These are phyloP conservation scores for Leptarthrus brevirostris DNA, from an alignment of 2,888 invertebrate genomes.

Conservation along the genomic window DNA sequence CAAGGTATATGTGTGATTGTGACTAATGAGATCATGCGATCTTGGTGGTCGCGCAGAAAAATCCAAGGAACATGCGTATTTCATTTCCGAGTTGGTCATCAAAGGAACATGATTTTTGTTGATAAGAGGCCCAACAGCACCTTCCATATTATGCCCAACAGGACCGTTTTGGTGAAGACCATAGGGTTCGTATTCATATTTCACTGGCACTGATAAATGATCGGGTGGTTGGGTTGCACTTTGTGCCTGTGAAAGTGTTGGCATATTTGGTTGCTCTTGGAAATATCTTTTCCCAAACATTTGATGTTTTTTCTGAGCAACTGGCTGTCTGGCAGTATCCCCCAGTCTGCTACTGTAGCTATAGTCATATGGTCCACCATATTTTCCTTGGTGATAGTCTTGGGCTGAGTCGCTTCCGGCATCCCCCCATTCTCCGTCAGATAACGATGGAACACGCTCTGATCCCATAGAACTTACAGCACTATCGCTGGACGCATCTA, in stretches of 20 bases:
- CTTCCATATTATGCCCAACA: slow-evolving; percentile 59
- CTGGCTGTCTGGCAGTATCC: slow-evolving; percentile 72
- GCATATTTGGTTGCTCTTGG: slow-evolving; percentile 70
- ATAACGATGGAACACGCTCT: slow-evolving; percentile 86
- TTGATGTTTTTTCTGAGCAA: slow-evolving; percentile 91
- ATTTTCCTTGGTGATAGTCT: slow-evolving; percentile 75
- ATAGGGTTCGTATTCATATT: slow-evolving; percentile 71
- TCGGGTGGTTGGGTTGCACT: slow-evolving; percentile 14
- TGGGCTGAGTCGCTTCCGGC: slow-evolving; percentile 86
- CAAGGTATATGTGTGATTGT: slow-evolving; percentile 90
- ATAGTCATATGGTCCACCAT: slow-evolving; percentile 77
- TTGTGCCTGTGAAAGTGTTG: slow-evolving; percentile 47
- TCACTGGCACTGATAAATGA: slow-evolving; percentile 65
- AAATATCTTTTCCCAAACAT: slow-evolving; percentile 91
- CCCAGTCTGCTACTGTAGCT: slow-evolving; percentile 72
- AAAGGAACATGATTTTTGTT: slow-evolving; percentile 60
- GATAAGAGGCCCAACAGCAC: slow-evolving; percentile 61
- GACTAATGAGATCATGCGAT: slow-evolving; percentile 76
- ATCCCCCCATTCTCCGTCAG: slow-evolving; percentile 92
- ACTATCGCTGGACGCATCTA: slow-evolving; percentile 90
- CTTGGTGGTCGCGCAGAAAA: slow-evolving; percentile 70
- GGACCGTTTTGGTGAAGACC: slow-evolving; percentile 60
- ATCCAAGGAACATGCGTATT: slow-evolving; percentile 78
- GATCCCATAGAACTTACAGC: slow-evolving; percentile 95
- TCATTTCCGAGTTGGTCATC: slow-evolving; percentile 70